Percentiles rank a stretch among this genome's conserved stretches.
phyloP scores from a whole-genome alignment of 1,140 invertebrate genomes.

The Dreissena rostriformis region DNA sequence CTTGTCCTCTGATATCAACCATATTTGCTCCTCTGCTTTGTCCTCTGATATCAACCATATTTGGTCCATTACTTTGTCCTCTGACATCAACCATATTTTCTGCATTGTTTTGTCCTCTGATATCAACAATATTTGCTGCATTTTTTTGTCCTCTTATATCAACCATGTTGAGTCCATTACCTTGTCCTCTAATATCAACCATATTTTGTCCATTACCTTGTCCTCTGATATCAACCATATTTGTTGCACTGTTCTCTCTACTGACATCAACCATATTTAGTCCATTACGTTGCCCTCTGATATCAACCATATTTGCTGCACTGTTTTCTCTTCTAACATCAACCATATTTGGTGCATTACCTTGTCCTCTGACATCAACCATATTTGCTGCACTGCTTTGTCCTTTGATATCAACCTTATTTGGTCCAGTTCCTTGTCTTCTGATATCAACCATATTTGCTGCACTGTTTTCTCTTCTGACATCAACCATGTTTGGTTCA shows the following conservation, averaged over 20 bases:
- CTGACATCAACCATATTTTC: constrained; percentile 5
- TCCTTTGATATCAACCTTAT: constrained; percentile 9
- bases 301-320: constrained; percentile 1
- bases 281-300: neutral
- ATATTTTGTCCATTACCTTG: neutral
- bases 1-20: constrained; percentile 27
- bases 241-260: neutral
- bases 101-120: neutral
- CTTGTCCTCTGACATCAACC: constrained; percentile 7
- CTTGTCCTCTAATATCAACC: neutral
- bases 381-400: neutral
- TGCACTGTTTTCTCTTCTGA: neutral
- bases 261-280: neutral
- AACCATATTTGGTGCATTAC: neutral
- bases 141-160: constrained; percentile 7
- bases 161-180: neutral
- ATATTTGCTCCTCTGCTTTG: neutral
- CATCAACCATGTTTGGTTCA: constrained; percentile 1
- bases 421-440: neutral
- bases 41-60: constrained; percentile 40
- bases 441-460: constrained; percentile 1
- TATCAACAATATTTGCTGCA: constrained; percentile 1
- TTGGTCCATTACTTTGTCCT: neutral
- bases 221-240: too few relatives aligned
- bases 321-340: constrained; percentile 5